phyloP scores from a whole-genome alignment of 2,888 invertebrate species.

The Archaeoteleia sp. region DNA sequence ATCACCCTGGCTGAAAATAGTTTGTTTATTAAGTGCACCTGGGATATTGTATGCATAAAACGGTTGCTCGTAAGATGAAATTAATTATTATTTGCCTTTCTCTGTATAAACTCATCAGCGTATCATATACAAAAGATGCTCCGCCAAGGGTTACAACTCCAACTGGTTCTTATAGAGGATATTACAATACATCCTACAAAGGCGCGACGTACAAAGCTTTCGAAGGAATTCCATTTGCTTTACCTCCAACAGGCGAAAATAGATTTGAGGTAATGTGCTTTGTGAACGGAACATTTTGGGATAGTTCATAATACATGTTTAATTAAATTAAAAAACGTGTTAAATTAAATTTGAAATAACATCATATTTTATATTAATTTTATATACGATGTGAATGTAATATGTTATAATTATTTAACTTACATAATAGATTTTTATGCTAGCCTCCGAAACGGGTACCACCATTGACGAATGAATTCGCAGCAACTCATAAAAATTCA shows the following conservation, averaged over 20 bases:
- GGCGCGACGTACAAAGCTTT: constrained; percentile 13
- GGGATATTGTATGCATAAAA: no score
- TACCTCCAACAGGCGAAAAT: constrained; percentile 14
- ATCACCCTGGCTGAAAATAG: no score
- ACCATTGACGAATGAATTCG: not conserved
- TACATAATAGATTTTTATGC: not conserved
- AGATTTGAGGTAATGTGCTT: constrained; percentile 30
- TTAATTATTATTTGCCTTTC: constrained; percentile 9
- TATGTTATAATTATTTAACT: no score
- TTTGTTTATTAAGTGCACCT: no score
- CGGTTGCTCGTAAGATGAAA: not conserved
- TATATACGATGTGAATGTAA: no score
- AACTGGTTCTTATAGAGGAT: constrained; percentile 15
- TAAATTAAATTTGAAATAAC: no score
- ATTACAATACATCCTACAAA: constrained; percentile 19
- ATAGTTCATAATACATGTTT: no score
- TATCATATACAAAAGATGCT: not conserved
- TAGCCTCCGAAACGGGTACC: constrained; percentile 8
- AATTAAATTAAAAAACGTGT: no score
- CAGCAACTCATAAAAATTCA: not conserved
- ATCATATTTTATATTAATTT: no score
- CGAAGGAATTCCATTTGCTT: constrained; percentile 41
- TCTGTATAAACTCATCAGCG: constrained; percentile 1
- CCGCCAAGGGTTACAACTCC: constrained; percentile 13
- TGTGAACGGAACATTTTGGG: no score